phyloP scores from a whole-genome alignment of 1,140 invertebrate genomes.

The Dreissena polymorpha region DNA sequence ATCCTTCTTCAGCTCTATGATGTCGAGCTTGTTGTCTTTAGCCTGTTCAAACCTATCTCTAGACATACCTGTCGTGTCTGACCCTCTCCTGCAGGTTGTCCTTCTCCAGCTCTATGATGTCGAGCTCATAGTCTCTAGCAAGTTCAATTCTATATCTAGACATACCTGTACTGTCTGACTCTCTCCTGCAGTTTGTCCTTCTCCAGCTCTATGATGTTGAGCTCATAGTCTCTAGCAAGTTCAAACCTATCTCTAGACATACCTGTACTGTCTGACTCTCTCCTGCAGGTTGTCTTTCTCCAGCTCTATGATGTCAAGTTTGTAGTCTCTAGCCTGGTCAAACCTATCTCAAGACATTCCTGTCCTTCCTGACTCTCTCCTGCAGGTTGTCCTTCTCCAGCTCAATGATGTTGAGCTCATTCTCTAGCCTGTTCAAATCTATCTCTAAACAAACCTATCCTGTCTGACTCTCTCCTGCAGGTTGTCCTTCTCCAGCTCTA shows the following conservation, averaged over 20 bases:
- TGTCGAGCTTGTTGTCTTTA: conserved; percentile 72
- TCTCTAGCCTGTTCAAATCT: conserved; percentile 71
- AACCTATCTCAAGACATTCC: too few relatives aligned
- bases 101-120: conserved; percentile 77
- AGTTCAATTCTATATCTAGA: too few relatives aligned
- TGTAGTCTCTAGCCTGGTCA: conserved; percentile 73
- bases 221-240: conserved; percentile 72
- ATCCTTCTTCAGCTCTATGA: conserved; percentile 75
- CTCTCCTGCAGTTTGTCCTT: conserved; percentile 76
- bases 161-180: conserved; percentile 74
- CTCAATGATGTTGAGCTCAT: conserved; percentile 75
- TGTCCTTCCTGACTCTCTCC: conserved; percentile 75
- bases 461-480: conserved; percentile 76
- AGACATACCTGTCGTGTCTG: conserved; percentile 75
- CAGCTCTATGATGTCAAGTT: conserved; percentile 75
- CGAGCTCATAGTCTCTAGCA: conserved; percentile 72
- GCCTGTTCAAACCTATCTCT: conserved; percentile 77
- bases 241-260: too few relatives aligned
- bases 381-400: conserved; percentile 75
- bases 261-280: conserved; percentile 76
- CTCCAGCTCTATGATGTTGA: conserved; percentile 76
- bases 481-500: conserved; percentile 76
- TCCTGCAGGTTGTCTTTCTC: conserved; percentile 77
- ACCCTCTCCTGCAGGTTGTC: conserved; percentile 76
- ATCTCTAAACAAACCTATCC: too few relatives aligned